Evolutionary conservation across 2,888 invertebrate species (phyloP).

Genomic region (Encarsia formosa): DNA sequence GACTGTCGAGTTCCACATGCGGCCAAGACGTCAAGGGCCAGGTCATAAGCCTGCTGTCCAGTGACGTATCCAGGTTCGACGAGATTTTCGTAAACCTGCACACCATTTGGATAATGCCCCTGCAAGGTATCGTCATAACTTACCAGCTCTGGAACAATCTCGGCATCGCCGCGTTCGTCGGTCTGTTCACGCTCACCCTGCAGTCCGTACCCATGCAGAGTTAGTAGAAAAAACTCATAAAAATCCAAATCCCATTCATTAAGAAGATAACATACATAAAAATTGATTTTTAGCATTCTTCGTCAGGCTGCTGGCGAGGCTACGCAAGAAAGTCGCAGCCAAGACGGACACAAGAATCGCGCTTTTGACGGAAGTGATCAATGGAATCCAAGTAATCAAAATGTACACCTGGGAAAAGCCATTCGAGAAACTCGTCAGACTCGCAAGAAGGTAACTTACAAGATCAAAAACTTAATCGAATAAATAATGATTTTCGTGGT

Average conservation of each 20-base stretch:
- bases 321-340: constrained; percentile 52
- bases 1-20: constrained; percentile 45
- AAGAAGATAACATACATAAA: too few relatives aligned
- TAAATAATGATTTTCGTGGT: too few relatives aligned
- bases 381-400: constrained; percentile 77
- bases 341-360: constrained; percentile 70
- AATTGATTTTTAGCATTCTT: constrained; percentile 50
- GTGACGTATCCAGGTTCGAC: constrained; percentile 81
- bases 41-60: constrained; percentile 79
- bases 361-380: constrained; percentile 75
- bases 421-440: constrained; percentile 65
- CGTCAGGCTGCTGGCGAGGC: constrained; percentile 50
- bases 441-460: constrained; percentile 69
- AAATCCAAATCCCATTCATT: too few relatives aligned
- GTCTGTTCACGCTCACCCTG: constrained; percentile 57
- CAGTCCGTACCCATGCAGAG: constrained; percentile 57
- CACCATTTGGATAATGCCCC: constrained; percentile 77
- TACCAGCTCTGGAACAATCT: constrained; percentile 58
- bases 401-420: constrained; percentile 85
- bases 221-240: too few relatives aligned
- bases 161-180: constrained; percentile 58
- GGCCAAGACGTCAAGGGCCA: constrained; percentile 58
- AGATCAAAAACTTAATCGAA: too few relatives aligned
- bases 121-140: constrained; percentile 65
- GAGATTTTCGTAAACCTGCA: constrained; percentile 66